A percentile compares a stretch with the other conserved stretches of the same genome.
phyloP scores from a whole-genome alignment of 2,113 vertebrate genomes.

The Heterotilapia buettikoferi region DNA sequence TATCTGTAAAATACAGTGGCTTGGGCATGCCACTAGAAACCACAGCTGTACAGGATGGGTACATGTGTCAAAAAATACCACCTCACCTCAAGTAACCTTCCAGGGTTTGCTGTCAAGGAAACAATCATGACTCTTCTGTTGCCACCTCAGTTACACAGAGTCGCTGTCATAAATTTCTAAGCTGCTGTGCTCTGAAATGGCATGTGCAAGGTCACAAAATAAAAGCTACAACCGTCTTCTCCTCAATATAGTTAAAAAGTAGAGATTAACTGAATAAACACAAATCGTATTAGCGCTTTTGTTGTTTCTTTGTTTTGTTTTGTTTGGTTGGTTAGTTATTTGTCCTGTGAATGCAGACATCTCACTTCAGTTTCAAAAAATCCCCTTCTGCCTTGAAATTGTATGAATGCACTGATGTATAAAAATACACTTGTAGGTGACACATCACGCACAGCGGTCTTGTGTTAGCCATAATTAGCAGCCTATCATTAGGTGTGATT shows the following conservation, averaged over 20 bases:
- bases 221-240: neutral
- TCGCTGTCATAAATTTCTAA: neutral
- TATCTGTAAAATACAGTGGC: neutral
- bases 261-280: neutral
- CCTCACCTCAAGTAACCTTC: slow-evolving; percentile 3
- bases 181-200: neutral
- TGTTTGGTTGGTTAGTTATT: neutral
- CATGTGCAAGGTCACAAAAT: neutral
- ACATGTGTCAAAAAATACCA: neutral
- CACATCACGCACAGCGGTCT: neutral
- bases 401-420: neutral
- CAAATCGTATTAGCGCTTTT: neutral
- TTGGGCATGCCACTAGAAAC: neutral
- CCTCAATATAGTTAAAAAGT: neutral
- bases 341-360: neutral
- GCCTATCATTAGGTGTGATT: neutral
- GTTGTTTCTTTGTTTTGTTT: neutral
- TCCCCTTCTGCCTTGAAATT: neutral
- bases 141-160: neutral
- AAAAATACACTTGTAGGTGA: neutral
- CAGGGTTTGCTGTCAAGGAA: slow-evolving; percentile 15
- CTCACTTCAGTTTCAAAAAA: neutral
- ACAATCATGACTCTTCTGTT: neutral
- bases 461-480: neutral
- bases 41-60: neutral